phyloP scores from a whole-genome alignment of 1,140 invertebrate genomes.

The Teleopsis dalmanni region DNA sequence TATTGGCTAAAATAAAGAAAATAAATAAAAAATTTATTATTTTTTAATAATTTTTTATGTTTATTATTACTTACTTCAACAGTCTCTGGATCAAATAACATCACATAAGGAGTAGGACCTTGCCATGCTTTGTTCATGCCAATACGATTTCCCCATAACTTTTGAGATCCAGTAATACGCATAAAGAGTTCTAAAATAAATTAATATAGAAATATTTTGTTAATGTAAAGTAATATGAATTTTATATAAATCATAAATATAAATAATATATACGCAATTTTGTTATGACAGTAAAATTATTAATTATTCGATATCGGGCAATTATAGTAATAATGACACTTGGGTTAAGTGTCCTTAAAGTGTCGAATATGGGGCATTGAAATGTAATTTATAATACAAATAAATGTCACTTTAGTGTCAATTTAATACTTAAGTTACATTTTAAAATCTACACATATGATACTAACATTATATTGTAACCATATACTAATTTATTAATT shows the following conservation, averaged over 20 bases:
- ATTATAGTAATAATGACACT: too few relatives aligned
- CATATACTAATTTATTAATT: too few relatives aligned
- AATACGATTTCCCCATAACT: constrained; percentile 46
- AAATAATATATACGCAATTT: too few relatives aligned
- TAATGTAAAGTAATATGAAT: background rate
- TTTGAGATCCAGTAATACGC: constrained; percentile 45
- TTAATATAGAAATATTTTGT: background rate
- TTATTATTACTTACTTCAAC: constrained; percentile 39
- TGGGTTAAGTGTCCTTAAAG: too few relatives aligned
- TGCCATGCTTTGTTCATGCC: constrained; percentile 49
- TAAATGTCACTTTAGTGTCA: too few relatives aligned
- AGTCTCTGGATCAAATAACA: constrained; percentile 47
- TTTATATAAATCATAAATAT: background rate
- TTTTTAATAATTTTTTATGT: background rate
- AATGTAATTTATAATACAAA: too few relatives aligned
- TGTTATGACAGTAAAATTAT: too few relatives aligned
- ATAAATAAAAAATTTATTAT: constrained; percentile 10
- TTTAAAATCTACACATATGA: too few relatives aligned
- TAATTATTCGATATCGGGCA: too few relatives aligned
- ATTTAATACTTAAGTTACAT: too few relatives aligned
- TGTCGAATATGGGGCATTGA: too few relatives aligned
- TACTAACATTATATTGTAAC: too few relatives aligned
- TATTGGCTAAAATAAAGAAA: constrained; percentile 48
- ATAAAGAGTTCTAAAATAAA: constrained; percentile 45
- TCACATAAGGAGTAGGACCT: constrained; percentile 44